phyloP scores from a whole-genome alignment of 2,113 vertebrate genomes.

The Piliocolobus tephrosceles region DNA sequence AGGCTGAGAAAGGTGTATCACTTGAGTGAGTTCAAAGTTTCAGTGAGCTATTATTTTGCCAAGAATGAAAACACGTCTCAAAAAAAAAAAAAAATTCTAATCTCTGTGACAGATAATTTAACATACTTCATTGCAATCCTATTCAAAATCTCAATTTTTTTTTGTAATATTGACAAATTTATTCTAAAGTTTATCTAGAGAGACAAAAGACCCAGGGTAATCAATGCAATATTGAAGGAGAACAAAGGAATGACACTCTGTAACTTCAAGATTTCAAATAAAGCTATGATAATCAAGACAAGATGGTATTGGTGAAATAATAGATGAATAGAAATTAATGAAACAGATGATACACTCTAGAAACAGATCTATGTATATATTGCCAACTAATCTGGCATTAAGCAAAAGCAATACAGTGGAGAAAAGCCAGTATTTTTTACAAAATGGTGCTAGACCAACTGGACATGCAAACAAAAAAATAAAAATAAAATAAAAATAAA shows the following conservation, averaged over 20 bases:
- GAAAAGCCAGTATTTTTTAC: background rate
- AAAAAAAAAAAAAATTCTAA: background rate
- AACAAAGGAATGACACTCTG: background rate
- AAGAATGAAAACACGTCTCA: no score
- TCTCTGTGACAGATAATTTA: background rate
- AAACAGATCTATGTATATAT: background rate
- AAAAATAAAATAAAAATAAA: background rate
- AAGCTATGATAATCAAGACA: background rate
- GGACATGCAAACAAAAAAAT: background rate
- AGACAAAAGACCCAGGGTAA: background rate
- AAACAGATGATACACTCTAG: background rate
- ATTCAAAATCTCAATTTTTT: background rate
- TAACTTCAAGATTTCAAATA: background rate
- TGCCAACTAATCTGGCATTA: background rate
- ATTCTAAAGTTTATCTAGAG: background rate
- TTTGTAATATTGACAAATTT: background rate
- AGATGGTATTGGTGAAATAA: background rate
- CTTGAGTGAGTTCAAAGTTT: no score
- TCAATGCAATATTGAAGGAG: no score
- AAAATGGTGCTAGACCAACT: background rate
- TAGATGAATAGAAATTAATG: background rate
- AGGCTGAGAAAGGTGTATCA: no score
- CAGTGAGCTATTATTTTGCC: no score
- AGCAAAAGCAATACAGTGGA: background rate
- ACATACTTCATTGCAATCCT: background rate